Base-by-base conservation (phyloP, 2,113 vertebrate genomes). In the Delphinapterus leucas region DNA sequence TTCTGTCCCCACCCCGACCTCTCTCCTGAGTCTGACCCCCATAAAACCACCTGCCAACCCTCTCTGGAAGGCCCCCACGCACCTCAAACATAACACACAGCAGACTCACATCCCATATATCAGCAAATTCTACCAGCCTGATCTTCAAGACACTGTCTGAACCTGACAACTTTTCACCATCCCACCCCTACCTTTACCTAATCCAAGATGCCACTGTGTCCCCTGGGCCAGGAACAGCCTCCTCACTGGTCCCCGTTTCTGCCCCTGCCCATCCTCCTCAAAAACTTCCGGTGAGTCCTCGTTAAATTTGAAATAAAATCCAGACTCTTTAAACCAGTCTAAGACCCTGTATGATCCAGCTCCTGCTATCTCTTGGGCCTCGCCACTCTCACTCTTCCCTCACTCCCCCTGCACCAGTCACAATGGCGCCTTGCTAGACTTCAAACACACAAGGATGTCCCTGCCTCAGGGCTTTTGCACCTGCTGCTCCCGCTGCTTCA, bases 371-470 rank as follows among this genome's bases (percentile, higher is more conserved):
- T 44, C 80, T 8, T 6, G 5, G 31, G n/a, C 38, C 68, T 83
- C 11, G 10, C 15, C n/a, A 15, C 15, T n/a, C 60, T 36, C n/a
- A 11, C 44, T 20, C 33, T 28, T 53, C 9, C 17, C 18, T 55
- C 1, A 0, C 36, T 65, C 47, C 28, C 6, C 31, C 25, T 21
- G 11, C 25, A 33, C 6, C 44, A 47, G 73, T 33, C 47, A 47
- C 3, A 3, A 14, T 0, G 2, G 38, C 6, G 0, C 70, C 41
- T 53, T 25, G 31, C 7, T 6, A 31, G 63, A 15, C 31, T 61
- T 68, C 36, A 60, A 38, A 85, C 13, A 12, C 4, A 2, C 31
- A 61, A n/a, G 76, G 5, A 14, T 1, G 2, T 18, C 28, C 58
- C 60, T 70, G 41, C 68, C 68, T 17, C 74, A 28, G 76, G 67